Evolutionary conservation across 2,797 vertebrate genomes (phyloP).

Genomic region (Psittacula echo): DNA sequence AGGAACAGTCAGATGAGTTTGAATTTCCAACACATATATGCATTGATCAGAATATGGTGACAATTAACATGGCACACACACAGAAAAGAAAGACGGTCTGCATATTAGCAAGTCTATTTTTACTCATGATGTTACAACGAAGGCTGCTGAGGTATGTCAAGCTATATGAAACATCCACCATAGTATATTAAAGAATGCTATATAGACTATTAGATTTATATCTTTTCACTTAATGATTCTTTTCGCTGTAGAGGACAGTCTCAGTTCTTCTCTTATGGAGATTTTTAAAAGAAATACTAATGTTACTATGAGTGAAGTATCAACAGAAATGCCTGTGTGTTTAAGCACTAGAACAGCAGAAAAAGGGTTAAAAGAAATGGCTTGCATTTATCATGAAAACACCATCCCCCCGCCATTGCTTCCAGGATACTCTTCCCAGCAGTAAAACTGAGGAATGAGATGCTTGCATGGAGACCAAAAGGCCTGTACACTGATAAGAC

Average conservation of each 20-base stretch:
- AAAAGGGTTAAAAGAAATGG: not conserved
- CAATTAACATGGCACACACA: not conserved
- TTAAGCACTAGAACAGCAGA: not conserved
- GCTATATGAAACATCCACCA: not conserved
- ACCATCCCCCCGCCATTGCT: not conserved
- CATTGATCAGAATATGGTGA: not conserved
- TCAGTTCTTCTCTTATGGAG: not conserved
- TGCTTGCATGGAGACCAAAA: not conserved
- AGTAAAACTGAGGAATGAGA: not conserved
- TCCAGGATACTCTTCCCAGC: not conserved
- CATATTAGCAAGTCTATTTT: not conserved
- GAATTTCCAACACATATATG: not conserved
- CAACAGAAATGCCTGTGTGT: not conserved
- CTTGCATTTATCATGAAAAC: not conserved
- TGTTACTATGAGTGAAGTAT: not conserved
- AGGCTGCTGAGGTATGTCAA: not conserved
- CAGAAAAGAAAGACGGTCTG: not conserved
- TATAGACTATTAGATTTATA: not conserved
- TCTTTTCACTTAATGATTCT: not conserved
- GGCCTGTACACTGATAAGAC: not conserved
- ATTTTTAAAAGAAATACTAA: not conserved
- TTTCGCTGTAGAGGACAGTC: not conserved
- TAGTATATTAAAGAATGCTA: not conserved
- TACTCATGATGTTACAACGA: not conserved
- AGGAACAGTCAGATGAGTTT: not conserved